Percentiles rank a stretch among this genome's conserved stretches.
Conservation (phyloP, 2,797 vertebrate species). For the Hippopotamyrus pictus region DNA sequence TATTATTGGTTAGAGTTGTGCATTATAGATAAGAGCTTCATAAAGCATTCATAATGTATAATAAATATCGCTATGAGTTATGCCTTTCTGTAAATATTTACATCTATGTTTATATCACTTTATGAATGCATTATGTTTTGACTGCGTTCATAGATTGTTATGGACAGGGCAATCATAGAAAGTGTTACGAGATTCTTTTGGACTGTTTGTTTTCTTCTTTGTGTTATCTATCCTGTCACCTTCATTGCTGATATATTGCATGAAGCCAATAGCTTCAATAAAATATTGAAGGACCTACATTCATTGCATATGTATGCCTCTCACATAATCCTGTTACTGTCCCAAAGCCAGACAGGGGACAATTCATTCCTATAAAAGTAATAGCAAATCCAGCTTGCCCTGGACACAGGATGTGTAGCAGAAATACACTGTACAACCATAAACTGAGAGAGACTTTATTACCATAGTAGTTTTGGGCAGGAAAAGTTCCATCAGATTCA, state of each 20-base stretch:
- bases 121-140: not conserved
- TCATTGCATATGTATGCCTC: not conserved
- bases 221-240: not conserved
- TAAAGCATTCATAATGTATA: not conserved
- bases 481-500: not conserved
- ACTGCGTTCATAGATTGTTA: not conserved
- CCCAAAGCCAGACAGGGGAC: not conserved
- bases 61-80: not conserved
- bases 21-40: not conserved
- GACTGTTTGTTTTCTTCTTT: not conserved
- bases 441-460: not conserved
- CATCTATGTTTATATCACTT: not conserved
- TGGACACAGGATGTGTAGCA: not conserved
- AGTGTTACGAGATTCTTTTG: not conserved
- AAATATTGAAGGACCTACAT: not conserved
- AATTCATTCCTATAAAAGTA: not conserved
- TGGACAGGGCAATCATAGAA: not conserved
- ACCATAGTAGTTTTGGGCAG: not conserved
- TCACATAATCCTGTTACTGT: not conserved
- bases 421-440: not conserved
- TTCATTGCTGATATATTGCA: not conserved
- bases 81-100: not conserved
- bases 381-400: not conserved
- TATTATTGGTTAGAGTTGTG: not conserved
- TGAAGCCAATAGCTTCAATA: not conserved